Base-by-base conservation (phyloP, 2,113 vertebrate species). In the Syngnathoides biaculeatus region DNA sequence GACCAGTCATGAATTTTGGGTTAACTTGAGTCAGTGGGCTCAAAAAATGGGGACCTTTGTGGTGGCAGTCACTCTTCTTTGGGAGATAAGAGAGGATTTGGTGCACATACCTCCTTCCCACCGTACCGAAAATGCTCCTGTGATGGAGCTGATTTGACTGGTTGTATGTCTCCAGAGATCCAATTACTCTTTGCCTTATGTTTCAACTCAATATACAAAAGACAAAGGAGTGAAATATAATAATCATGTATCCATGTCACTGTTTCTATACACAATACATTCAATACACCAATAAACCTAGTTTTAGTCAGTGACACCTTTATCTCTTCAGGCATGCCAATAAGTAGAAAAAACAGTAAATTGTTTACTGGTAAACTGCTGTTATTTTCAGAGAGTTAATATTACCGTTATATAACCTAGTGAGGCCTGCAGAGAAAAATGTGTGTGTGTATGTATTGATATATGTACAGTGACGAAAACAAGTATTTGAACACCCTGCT, bases 21-120 rank as follows among this genome's bases (percentile, higher is more conserved):
- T 89, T 86, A 90, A 89, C 79, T 59, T 65, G 1, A 57, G 69
- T 38, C 69, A 60, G 75, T 76, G 75, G 80, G 58, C 68, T 59
- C 39, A 76, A 69, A 86, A 84, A 87, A 80, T 84, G 39, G 45
- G 67, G 77, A 71, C 87, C 85, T 83, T 71, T 86, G 70, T 64
- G 77, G 71, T 72, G 40, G 9, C 43, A 62, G 68, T 64, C 73
- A 71, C 68, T 71, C 71, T 77, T 78, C 77, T 84, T 68, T 67
- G 70, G 82, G 65, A 88, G 91, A 90, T 90, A 83, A 90, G 85
- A 73, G 61, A 82, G 83, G 84, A 87, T 89, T 90, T 86, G 71
- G 12, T 72, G 67, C 68, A 65, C 84, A 90, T 90, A 85, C 86
- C 87, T 86, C 84, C 68, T 76, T 68, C 76, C 77, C 80, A 83